phyloP scores from a whole-genome alignment of 2,888 invertebrate genomes.

The Patella ulyssiponensis region DNA sequence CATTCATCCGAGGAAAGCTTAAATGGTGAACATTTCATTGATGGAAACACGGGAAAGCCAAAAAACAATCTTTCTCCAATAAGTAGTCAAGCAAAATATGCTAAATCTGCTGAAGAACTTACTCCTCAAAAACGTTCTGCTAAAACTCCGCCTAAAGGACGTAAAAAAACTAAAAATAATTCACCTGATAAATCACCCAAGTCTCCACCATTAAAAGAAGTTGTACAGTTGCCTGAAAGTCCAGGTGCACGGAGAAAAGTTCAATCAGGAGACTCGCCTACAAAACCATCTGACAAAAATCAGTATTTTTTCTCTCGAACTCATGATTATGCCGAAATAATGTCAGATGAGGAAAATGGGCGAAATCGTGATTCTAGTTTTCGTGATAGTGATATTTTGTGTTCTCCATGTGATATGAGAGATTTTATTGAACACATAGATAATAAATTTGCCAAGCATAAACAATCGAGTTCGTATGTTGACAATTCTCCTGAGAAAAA shows the following conservation, averaged over 20 bases:
- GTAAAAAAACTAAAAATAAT: slow-evolving; percentile 47
- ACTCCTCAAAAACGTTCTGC: slow-evolving; percentile 49
- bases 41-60: slow-evolving; percentile 20
- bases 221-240: slow-evolving; percentile 47
- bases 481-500: slow-evolving; percentile 2
- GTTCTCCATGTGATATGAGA: slow-evolving; percentile 41
- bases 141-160: slow-evolving; percentile 50
- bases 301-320: slow-evolving; percentile 53
- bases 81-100: slow-evolving; percentile 25
- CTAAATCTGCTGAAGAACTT: slow-evolving; percentile 41
- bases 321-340: slow-evolving; percentile 65
- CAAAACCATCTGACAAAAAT: slow-evolving; percentile 11
- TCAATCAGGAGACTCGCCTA: not conserved
- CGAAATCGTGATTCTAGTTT: slow-evolving; percentile 1
- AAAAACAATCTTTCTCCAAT: slow-evolving; percentile 24
- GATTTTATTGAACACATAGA: slow-evolving; percentile 42
- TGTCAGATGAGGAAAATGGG: slow-evolving; percentile 46
- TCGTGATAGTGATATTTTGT: slow-evolving; percentile 19
- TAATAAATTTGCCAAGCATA: slow-evolving; percentile 25
- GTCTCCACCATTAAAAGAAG: not conserved
- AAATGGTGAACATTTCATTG: not conserved
- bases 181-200: not conserved
- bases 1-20: slow-evolving; percentile 16
- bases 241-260: slow-evolving; percentile 47
- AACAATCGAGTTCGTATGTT: not conserved